Percentiles rank a stretch among this genome's conserved stretches.
Evolutionary conservation across 1,140 invertebrate species (phyloP).

Genomic region (Megalonaias nervosa): DNA sequence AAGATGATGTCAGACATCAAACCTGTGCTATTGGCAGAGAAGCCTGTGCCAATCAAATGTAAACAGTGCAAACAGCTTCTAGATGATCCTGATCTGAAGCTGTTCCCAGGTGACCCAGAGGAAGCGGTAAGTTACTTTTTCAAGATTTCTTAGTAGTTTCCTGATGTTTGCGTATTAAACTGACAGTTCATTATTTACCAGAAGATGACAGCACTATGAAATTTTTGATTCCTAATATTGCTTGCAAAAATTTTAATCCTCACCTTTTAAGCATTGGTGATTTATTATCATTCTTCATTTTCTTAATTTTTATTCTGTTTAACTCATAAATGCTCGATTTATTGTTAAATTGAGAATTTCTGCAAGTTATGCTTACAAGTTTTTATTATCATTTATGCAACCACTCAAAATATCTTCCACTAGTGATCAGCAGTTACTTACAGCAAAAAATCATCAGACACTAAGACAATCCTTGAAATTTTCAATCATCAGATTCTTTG

Average conservation of each 20-base stretch:
- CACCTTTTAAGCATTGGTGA: neutral
- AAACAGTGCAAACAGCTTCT: constrained; percentile 78
- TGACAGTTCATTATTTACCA: neutral
- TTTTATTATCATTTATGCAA: too few species aligned
- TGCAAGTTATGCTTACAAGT: too few species aligned
- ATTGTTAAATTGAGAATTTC: too few species aligned
- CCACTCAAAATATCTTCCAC: too few species aligned
- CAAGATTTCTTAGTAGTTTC: neutral
- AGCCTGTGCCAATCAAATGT: constrained; percentile 55
- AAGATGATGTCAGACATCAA: neutral
- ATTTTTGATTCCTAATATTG: neutral
- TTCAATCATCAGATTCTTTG: too few species aligned
- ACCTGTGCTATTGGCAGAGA: constrained; percentile 13
- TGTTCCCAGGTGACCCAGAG: constrained; percentile 83
- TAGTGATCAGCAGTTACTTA: too few species aligned
- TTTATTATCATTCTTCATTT: too few species aligned
- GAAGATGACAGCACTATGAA: too few species aligned
- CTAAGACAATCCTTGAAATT: too few species aligned
- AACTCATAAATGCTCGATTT: too few species aligned
- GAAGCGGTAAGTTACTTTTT: constrained; percentile 73
- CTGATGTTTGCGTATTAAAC: neutral
- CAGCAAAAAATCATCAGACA: too few species aligned
- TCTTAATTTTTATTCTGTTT: too few species aligned
- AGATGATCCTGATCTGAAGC: constrained; percentile 77
- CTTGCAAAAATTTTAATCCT: neutral